Percentiles rank a stretch among this genome's conserved stretches.
phyloP scores from a whole-genome alignment of 2,888 invertebrate species.

The Lumbricus terrestris region DNA sequence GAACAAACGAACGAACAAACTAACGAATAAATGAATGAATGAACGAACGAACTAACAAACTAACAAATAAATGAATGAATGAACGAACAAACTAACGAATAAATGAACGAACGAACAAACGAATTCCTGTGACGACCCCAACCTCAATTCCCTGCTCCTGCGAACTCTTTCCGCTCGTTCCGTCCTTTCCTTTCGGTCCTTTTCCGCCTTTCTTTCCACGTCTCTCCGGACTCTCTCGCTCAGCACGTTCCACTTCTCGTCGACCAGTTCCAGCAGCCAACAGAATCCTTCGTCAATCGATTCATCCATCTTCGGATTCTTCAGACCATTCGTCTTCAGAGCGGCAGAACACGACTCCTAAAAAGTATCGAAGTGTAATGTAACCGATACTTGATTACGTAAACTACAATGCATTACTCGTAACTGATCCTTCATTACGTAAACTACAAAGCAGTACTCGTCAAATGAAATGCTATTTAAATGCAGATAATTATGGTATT shows the following conservation, averaged over 20 bases:
- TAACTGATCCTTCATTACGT: too few relatives aligned
- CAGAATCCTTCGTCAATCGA: background rate
- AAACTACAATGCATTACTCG: background rate
- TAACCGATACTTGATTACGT: too few relatives aligned
- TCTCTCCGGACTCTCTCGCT: background rate
- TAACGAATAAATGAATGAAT: too few relatives aligned
- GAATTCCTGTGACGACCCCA: background rate
- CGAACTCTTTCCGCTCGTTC: background rate
- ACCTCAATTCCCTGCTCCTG: conserved; percentile 8
- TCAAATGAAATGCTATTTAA: background rate
- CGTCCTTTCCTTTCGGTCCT: background rate
- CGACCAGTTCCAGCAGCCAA: conserved; percentile 8
- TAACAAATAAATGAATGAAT: too few relatives aligned
- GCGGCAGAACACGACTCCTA: conserved; percentile 22
- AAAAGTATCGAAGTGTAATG: background rate
- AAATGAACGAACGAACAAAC: background rate
- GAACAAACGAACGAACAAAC: too few relatives aligned
- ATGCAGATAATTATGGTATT: background rate
- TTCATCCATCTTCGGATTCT: conserved; percentile 9
- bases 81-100: too few relatives aligned
- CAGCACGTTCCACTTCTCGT: background rate
- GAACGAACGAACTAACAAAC: too few relatives aligned
- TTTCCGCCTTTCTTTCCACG: background rate
- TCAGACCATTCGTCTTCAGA: background rate
- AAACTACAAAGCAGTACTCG: background rate